Evolutionary conservation across 2,113 vertebrate species (phyloP), one percentile per base, ranked within the genome.

Genomic region (Elephantulus edwardii): DNA sequence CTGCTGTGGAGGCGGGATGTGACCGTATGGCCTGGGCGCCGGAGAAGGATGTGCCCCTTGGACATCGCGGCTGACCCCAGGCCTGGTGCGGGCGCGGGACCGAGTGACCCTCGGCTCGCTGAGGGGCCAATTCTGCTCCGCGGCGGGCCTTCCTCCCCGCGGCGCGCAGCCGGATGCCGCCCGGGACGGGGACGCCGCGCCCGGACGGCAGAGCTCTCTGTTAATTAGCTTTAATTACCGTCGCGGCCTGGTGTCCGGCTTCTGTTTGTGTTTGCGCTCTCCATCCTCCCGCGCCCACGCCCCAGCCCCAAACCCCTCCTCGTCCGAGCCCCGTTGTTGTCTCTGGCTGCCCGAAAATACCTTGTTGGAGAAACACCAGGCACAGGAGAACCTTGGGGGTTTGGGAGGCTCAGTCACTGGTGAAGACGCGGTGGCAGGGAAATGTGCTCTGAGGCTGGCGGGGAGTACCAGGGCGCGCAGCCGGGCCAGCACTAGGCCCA

Each of bases 161-260:
- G 60, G 62, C 80, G 76, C 79, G 38, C 30, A 68, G 46, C 50
- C 72, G 11, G 64, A 66, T n/a, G 64, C 64, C n/a, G n/a, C 89
- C 89, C 48, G 22, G 0, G 33, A 78, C 86, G 86, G 22, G 0
- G 33, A 78, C 86, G 86, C 89, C 0, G 80, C 86, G 68, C 56
- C 2, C 13, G 16, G 74, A 24, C 38, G n/a, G 68, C 24, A 78
- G 86, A 16, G 86, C 86, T 83, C 68, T 4, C 83, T 24, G 83
- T 82, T 93, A 84, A 93, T 95, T 74, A 93, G 93, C 83, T 88
- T 90, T 95, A 92, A 95, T 95, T 92, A 92, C 84, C 71, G 42
- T 88, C 42, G 86, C 70, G 35, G 91, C 52, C 56, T 13, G 48
- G 42, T 64, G 88, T 3, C 83, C 26, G 42, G 83, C 92, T 83